phyloP scores from a whole-genome alignment of 2,888 invertebrate species.

The Athetis lepigone region DNA sequence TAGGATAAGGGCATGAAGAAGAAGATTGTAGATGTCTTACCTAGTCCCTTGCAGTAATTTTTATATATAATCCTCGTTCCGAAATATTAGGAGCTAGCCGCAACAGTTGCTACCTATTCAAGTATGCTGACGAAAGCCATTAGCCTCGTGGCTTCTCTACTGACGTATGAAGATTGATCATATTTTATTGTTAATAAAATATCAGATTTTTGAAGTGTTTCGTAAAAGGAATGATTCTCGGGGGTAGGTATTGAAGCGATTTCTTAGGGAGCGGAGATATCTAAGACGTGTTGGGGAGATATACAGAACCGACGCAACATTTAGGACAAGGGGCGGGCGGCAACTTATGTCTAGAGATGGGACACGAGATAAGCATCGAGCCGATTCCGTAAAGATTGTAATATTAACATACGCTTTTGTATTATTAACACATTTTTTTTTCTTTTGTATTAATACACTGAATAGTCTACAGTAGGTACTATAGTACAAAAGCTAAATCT shows the following conservation, averaged over 20 bases:
- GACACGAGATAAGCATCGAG: slow-evolving; percentile 46
- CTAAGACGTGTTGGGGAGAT: slow-evolving; percentile 51
- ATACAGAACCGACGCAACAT: slow-evolving; percentile 56
- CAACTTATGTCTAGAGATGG: slow-evolving; percentile 63
- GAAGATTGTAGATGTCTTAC: too few relatives aligned
- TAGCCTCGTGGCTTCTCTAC: too few relatives aligned
- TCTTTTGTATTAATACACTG: not conserved
- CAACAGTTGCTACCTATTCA: not conserved
- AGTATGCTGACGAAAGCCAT: not conserved
- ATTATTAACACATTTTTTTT: not conserved
- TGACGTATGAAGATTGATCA: slow-evolving; percentile 12
- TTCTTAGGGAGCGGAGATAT: slow-evolving; percentile 40
- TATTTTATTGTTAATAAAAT: slow-evolving; percentile 13
- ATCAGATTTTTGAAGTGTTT: slow-evolving; percentile 11
- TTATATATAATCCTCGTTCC: too few relatives aligned
- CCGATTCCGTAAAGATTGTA: not conserved
- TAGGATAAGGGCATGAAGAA: too few relatives aligned
- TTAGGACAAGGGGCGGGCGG: slow-evolving; percentile 63
- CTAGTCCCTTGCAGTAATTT: too few relatives aligned
- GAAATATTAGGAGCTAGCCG: too few relatives aligned
- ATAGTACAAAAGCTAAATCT: not conserved
- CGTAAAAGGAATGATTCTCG: slow-evolving; percentile 1
- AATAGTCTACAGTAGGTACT: not conserved
- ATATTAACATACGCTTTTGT: not conserved
- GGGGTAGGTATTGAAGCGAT: slow-evolving; percentile 14